Evolutionary conservation across 2,113 vertebrate genomes (phyloP), one percentile per base, ranked within the genome.

Genomic region (Platysternon megacephalum): DNA sequence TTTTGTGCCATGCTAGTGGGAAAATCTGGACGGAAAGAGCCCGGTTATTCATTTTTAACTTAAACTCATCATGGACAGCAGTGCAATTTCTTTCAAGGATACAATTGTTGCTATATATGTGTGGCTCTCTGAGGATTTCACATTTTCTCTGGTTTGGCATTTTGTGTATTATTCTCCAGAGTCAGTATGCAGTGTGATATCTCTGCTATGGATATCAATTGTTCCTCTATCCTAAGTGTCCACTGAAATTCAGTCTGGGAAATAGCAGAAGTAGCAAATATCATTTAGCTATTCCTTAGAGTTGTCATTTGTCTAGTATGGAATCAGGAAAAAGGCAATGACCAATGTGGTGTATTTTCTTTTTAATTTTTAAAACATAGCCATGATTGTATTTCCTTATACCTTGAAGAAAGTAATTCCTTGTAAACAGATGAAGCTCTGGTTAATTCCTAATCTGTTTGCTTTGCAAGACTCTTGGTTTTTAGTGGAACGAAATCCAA

Each of bases 181-280:
- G 0, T 2, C 4, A 44, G 39, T 85, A 81, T 61, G 19, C 35
- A 72, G 17, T 22, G 16, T 76, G 42, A 94, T 32, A 68, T 53
- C 72, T 95, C 72, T 93, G 85, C 56, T 1, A 0, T 72, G 68
- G 4, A 5, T 79, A 52, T 93, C 11, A 86, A 2, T 49, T 81
- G 24, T 80, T 93, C 46, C 21, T 79, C 79, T 78, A 86, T 61
- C n/a, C 42, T 42, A 93, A 82, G 87, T 79, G 86, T 82, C 94
- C 1, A 0, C 6, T 74, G 39, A 44, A 29, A 85, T 53, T 19
- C 28, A 65, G 24, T 29, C 29, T 79, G 84, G 72, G 65, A 65
- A 35, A 58, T 78, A 52, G 21, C 76, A 91, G 84, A 58, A 72
- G 48, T 53, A 68, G 44, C 48, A 49, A 58, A 42, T 79, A 48